A percentile compares a stretch with the other conserved stretches of the same genome.
Evolutionary conservation across 2,113 vertebrate species (phyloP).

Genomic region (Ictalurus furcatus): DNA sequence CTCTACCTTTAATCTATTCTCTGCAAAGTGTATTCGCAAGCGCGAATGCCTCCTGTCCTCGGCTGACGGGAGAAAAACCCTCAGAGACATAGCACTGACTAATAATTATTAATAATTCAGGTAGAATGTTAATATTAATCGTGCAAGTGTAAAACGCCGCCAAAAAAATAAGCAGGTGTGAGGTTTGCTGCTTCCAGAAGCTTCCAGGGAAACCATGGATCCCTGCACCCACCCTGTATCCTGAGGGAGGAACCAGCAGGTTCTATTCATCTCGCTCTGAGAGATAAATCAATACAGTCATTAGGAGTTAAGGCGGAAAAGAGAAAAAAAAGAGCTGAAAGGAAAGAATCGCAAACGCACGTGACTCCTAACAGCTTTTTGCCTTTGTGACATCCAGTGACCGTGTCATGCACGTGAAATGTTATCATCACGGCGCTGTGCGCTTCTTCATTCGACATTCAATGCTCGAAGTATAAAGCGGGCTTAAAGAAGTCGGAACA

Average conservation of each 20-base stretch:
- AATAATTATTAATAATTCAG: constrained; percentile 43
- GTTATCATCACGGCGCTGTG: background rate
- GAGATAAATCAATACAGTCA: constrained; percentile 24
- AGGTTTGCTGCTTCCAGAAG: background rate
- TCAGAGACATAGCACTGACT: background rate
- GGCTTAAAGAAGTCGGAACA: background rate
- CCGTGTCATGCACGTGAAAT: too few species aligned
- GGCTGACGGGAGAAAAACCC: constrained; percentile 14
- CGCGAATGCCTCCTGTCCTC: background rate
- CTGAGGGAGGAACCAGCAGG: background rate
- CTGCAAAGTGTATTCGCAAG: background rate
- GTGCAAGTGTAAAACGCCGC: background rate
- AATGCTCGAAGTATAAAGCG: background rate
- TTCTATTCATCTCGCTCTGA: constrained; percentile 14
- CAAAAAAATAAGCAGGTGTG: background rate
- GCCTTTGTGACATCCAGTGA: too few species aligned
- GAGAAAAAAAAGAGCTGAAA: constrained; percentile 9
- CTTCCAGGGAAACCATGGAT: background rate
- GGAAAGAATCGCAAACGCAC: background rate
- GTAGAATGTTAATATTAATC: constrained; percentile 39
- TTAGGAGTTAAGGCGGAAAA: background rate
- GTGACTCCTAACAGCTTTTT: background rate
- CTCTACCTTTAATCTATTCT: constrained; percentile 4
- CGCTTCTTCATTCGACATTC: background rate
- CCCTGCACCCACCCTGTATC: background rate